Conservation (phyloP, 2,797 vertebrate species). For the Sebastes variabilis region DNA sequence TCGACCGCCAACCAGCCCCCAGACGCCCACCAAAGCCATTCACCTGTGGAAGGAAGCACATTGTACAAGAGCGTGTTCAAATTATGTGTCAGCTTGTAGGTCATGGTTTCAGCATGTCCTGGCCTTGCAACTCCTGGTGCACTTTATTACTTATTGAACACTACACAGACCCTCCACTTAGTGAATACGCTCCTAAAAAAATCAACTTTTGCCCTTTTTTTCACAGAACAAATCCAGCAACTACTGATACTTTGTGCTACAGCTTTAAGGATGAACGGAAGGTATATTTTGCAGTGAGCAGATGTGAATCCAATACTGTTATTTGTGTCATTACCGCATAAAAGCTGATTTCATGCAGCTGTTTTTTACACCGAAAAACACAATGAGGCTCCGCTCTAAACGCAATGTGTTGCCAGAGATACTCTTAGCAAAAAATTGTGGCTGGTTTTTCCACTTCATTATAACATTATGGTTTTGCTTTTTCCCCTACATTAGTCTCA, state of each 20-base stretch:
- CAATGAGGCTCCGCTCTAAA: slow-evolving; percentile 12
- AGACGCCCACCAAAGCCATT: slow-evolving; percentile 53
- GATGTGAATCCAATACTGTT: slow-evolving; percentile 20
- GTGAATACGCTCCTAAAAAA: background rate
- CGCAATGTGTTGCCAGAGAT: slow-evolving; percentile 10
- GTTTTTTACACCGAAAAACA: slow-evolving; percentile 26
- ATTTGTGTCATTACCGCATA: slow-evolving; percentile 29
- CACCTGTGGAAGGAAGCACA: slow-evolving; percentile 58
- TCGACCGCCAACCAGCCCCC: slow-evolving; percentile 8
- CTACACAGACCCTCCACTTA: slow-evolving; percentile 7
- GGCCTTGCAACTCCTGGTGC: slow-evolving; percentile 29
- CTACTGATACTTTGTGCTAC: background rate
- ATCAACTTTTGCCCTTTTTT: background rate
- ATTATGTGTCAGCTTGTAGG: slow-evolving; percentile 30
- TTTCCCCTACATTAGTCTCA: slow-evolving; percentile 29
- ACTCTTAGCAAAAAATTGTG: slow-evolving; percentile 24
- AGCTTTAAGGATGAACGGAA: background rate
- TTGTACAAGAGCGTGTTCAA: slow-evolving; percentile 13
- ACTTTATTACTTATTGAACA: slow-evolving; percentile 32
- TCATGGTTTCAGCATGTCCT: slow-evolving; percentile 33
- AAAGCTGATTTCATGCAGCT: slow-evolving; percentile 34
- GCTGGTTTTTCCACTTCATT: slow-evolving; percentile 29
- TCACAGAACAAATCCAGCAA: background rate
- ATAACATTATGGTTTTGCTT: slow-evolving; percentile 12
- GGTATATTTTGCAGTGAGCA: background rate